A percentile compares a stretch with the other conserved stretches of the same genome.
Conservation (phyloP, 2,888 invertebrate genomes). For the Acleris laterana region DNA sequence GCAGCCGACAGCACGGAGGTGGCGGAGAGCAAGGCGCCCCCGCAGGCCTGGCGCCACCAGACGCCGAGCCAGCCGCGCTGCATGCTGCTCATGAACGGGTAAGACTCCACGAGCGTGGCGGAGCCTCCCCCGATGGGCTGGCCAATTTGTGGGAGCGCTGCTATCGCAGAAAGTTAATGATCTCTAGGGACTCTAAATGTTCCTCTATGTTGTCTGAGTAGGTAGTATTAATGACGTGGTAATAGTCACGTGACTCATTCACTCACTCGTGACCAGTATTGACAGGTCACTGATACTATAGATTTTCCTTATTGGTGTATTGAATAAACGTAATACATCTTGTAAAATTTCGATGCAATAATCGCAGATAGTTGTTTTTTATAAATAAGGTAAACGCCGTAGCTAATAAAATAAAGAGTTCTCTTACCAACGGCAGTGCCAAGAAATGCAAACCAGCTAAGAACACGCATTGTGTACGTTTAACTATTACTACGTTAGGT, state of each 20-base stretch:
- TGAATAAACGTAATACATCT: too few relatives aligned
- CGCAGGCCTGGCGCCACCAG: constrained; percentile 56
- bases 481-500: too few relatives aligned
- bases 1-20: constrained; percentile 58
- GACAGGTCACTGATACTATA: too few relatives aligned
- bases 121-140: constrained; percentile 62
- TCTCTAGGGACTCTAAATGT: background rate
- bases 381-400: background rate
- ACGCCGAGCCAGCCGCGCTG: constrained; percentile 48
- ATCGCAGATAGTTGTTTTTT: background rate
- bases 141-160: constrained; percentile 53
- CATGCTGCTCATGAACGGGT: constrained; percentile 66
- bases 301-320: too few relatives aligned
- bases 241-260: background rate
- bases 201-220: background rate
- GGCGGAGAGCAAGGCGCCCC: constrained; percentile 57
- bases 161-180: constrained; percentile 8
- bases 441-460: constrained; percentile 48
- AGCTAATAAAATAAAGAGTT: constrained; percentile 10
- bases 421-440: constrained; percentile 57
- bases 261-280: too few relatives aligned
- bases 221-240: background rate
- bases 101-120: constrained; percentile 50
- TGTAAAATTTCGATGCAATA: background rate
- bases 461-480: constrained; percentile 45